A percentile compares a stretch with the other conserved stretches of the same genome.
These are phyloP conservation scores for Odontomachus brunneus DNA, from an alignment of 1,140 invertebrate species.

Conservation along the genomic window DNA sequence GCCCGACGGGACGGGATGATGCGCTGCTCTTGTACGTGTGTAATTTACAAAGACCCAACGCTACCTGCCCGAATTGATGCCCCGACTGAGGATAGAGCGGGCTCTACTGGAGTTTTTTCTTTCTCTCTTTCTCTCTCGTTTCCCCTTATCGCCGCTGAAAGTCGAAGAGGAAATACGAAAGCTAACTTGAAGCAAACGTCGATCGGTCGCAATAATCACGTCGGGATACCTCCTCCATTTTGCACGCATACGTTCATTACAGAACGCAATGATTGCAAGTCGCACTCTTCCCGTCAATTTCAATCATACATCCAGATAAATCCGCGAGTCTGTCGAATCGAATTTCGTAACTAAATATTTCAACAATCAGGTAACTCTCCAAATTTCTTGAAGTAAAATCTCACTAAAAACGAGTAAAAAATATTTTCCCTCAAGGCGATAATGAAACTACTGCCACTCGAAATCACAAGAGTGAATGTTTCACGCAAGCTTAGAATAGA, in stretches of 20 bases:
- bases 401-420: too few species aligned
- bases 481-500: too few species aligned
- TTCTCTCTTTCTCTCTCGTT: too few species aligned
- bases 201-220: slow-evolving; percentile 22
- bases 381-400: too few species aligned
- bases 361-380: too few species aligned
- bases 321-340: too few species aligned
- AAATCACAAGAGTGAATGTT: too few species aligned
- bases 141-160: slow-evolving; percentile 17
- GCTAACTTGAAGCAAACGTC: slow-evolving; percentile 19
- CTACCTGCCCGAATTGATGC: slow-evolving; percentile 56
- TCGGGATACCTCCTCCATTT: background rate
- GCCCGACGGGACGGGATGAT: slow-evolving; percentile 10
- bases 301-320: background rate
- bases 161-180: slow-evolving; percentile 3
- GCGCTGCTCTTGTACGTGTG: slow-evolving; percentile 42
- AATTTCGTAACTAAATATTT: too few species aligned
- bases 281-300: too few species aligned
- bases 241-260: background rate
- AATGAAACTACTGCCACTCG: too few species aligned
- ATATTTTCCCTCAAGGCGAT: too few species aligned
- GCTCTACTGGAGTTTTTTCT: background rate
- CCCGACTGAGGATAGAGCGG: background rate
- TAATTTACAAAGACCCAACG: slow-evolving; percentile 51
- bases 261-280: slow-evolving; percentile 1